Evolutionary conservation across 2,113 vertebrate genomes (phyloP), one percentile per base, ranked within the genome.

Genomic region (Morone chrysops): DNA sequence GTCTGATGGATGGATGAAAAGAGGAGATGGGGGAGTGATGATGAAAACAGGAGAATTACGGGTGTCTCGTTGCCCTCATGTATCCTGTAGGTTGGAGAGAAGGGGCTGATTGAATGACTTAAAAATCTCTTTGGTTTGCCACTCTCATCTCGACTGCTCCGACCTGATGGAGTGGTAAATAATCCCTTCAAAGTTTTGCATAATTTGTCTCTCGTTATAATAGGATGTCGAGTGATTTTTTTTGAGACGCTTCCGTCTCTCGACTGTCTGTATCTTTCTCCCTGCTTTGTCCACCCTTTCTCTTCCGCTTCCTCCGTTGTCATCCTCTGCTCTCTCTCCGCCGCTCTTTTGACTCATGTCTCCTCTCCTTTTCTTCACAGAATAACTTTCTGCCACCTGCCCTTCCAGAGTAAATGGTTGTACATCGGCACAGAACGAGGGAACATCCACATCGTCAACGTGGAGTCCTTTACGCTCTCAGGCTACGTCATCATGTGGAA

Each of bases 401-500:
- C 98, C 94, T 99, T 99, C 96, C 98, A 99, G 96, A 99, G 98
- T 93, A 99, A 99, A 94, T 99, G 98, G 98, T 91, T 99, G 12
- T 99, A 99, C 90, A 96, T 99, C 86, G 98, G 98, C 91, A 98
- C 98, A 0, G 98, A 99, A 94, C 96, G 97, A 94, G 98, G 98
- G 93, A 99, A 99, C 89, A 97, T 99, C 94, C 97, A 99, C 91
- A 97, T 99, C 76, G 98, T 99, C 92, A 99, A 99, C 79, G 98
- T 99, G 96, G 98, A 99, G 95, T 98, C 97, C 93, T 99, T 99
- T 92, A 97, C 96, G 89, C 98, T 99, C 97, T 99, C 98, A 97
- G 98, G 98, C 96, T 99, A 99, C 77, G 98, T 99, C 96, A 99
- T 99, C 95, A 99, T 99, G 98, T 99, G 98, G 98, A 99, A 99